phyloP scores from a whole-genome alignment of 2,113 vertebrate genomes.

The Tretioscincus oriximinensis region DNA sequence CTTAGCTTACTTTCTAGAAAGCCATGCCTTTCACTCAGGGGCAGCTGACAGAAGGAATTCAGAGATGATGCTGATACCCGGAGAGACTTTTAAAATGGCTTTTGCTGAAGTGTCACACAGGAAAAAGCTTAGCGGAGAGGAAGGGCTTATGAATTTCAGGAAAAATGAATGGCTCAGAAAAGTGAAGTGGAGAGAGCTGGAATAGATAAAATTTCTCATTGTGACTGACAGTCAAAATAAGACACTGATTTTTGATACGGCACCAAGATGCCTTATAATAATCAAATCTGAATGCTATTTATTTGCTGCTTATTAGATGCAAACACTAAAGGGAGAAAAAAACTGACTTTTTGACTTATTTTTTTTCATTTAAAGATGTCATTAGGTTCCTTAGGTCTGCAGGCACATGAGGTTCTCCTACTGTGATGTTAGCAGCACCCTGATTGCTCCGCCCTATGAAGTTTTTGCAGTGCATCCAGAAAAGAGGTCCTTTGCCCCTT shows the following conservation, averaged over 20 bases:
- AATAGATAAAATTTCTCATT: constrained; percentile 55
- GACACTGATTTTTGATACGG: constrained; percentile 30
- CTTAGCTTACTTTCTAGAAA: constrained; percentile 11
- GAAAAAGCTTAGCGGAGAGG: constrained; percentile 42
- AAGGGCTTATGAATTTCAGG: constrained; percentile 58
- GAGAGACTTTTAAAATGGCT: constrained; percentile 45
- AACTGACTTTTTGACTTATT: background rate
- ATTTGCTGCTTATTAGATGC: constrained; percentile 34
- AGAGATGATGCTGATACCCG: constrained; percentile 44
- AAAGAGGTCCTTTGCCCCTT: too few species aligned
- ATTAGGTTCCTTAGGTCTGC: background rate
- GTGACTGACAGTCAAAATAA: constrained; percentile 57
- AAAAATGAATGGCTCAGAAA: constrained; percentile 51
- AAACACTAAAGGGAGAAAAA: background rate
- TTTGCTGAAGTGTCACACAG: constrained; percentile 52
- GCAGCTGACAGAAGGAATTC: constrained; percentile 13
- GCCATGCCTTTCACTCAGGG: constrained; percentile 33
- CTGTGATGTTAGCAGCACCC: too few species aligned
- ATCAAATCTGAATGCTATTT: constrained; percentile 37
- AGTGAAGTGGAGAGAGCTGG: constrained; percentile 36
- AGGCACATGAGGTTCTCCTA: too few species aligned
- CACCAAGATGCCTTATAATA: constrained; percentile 41
- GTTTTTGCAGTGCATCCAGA: too few species aligned
- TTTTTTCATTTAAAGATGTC: background rate
- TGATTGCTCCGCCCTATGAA: too few species aligned